These are phyloP conservation scores for Diploptera punctata DNA, from an alignment of 2,888 invertebrate species.

Conservation along the genomic window DNA sequence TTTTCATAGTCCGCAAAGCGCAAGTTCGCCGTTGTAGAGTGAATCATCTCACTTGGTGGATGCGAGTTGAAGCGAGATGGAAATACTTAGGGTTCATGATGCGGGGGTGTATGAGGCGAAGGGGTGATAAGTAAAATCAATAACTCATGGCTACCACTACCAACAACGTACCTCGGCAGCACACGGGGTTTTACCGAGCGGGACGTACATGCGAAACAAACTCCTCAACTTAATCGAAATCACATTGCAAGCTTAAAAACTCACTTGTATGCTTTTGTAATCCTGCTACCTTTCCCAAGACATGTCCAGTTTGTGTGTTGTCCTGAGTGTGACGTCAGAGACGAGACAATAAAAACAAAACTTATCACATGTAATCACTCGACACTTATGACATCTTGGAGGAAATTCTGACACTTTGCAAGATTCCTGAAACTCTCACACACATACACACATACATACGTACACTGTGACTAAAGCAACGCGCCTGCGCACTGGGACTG, in stretches of 20 bases:
- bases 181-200: constrained; percentile 15
- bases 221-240: not conserved
- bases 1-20: constrained; percentile 21
- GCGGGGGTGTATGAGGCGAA: constrained; percentile 3
- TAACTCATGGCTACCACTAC: constrained; percentile 42
- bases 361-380: constrained; percentile 9
- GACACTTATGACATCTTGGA: constrained; percentile 19
- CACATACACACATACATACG: not conserved
- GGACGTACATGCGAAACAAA: not conserved
- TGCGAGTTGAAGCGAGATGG: constrained; percentile 12
- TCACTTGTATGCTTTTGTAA: constrained; percentile 2
- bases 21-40: constrained; percentile 22
- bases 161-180: constrained; percentile 1
- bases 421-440: constrained; percentile 12
- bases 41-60: not conserved
- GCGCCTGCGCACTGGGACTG: not conserved
- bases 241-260: not conserved
- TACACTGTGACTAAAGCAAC: not conserved
- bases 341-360: not conserved
- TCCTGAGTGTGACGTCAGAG: not conserved
- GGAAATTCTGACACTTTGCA: constrained; percentile 6
- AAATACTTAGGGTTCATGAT: not conserved
- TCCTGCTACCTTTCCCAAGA: constrained; percentile 6
- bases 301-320: not conserved
- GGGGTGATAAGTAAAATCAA: constrained; percentile 39